Evolutionary conservation across 2,888 invertebrate species (phyloP), one percentile per base, ranked within the genome.

Genomic region (Apamea sordens): DNA sequence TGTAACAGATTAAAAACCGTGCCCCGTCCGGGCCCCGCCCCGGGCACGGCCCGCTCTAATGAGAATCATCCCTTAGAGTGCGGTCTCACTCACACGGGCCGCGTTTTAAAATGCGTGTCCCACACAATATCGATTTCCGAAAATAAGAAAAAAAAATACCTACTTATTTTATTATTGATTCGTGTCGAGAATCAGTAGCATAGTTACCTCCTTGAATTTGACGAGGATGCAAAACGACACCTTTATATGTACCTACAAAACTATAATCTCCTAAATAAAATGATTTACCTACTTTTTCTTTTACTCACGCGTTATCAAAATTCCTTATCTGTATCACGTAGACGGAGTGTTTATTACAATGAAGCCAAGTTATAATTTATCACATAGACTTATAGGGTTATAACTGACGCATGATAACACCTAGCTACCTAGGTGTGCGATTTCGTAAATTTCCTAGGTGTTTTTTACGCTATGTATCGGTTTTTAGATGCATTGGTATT

Each of bases 241-340:
- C 7, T 41, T 41, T 21, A 21, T 50, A n/a, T n/a, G n/a, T n/a
- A 50, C 50, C 50, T 21, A 50, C 7, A 53, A 53, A 69, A 24
- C 32, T 32, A 10, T 32, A 32, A 71, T 18, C 0, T 24, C 15
- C 10, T 6, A 76, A 76, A 61, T 32, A 11, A 53, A 70, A 32
- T 24, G 0, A 32, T 50, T 24, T 41, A 64, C 32, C 65, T 82
- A n/a, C n/a, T n/a, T n/a, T n/a, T n/a, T n/a, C n/a, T n/a, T n/a
- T 78, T 56, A 32, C 11, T 13, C 32, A 44, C 69, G n/a, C 24
- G 56, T 84, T 72, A 64, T 84, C 63, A 61, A 32, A 53, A 47
- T 50, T n/a, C 44, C 59, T 68, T 84, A 85, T 83, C 76, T 36
- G 74, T 85, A 85, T 76, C 83, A 73, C 28, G 56, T 53, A 53